Evolutionary conservation across 2,113 vertebrate genomes (phyloP), one percentile per base, ranked within the genome.

Genomic region (Aptenodytes forsteri): DNA sequence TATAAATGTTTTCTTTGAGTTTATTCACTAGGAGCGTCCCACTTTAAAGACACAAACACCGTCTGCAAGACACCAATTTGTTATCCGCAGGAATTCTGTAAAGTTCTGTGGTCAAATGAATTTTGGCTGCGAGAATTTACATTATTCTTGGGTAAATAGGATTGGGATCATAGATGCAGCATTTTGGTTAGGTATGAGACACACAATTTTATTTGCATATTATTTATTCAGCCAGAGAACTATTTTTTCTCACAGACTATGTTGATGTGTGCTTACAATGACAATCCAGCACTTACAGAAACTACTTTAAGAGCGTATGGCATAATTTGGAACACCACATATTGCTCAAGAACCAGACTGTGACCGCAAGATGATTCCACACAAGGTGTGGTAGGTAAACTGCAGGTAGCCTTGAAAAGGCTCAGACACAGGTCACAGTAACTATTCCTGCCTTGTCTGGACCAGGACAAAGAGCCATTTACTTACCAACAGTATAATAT

Each of bases 1-100:
- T 96, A 95, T 81, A 97, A 97, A 97, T 94, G 81, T 95, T 97
- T 97, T 97, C 93, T 96, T 92, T 96, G 94, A 97, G 89, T 69
- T 72, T 87, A 96, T 82, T 93, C 89, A 97, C 82, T 77, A 38
- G 17, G 71, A 90, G 87, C 11, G 5, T 62, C 96, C 94, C 69
- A 96, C 96, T 97, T 96, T 91, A 97, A 96, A 97, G 93, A 96
- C 87, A 91, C 96, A 96, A 94, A 96, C 61, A 83, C 67, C 9
- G 83, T 81, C 81, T 72, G 52, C 94, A 97, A 96, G 94, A 97
- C 84, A 98, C 81, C 96, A 90, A 91, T 93, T 95, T 96, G 93
- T 94, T 89, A 66, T 93, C 95, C 95, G 17, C 94, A 98, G 89
- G 97, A 97, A 97, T 97, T 84, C 90, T 97, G 84, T 89, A 67